Base-by-base conservation (phyloP, 2,888 invertebrate species). In the Ochropleura leucogaster region DNA sequence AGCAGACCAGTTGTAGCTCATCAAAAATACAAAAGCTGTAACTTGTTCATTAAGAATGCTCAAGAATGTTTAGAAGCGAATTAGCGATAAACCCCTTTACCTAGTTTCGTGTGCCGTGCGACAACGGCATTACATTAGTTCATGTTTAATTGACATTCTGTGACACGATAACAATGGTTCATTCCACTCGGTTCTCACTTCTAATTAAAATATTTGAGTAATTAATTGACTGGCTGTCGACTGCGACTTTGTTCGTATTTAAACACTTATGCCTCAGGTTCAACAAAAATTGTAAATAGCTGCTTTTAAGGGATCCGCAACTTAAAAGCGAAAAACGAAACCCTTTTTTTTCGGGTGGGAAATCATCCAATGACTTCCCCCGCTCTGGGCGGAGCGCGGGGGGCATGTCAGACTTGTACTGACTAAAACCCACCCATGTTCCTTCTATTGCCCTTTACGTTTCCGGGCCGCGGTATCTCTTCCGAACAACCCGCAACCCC, bases 81-180 rank as follows among this genome's bases (percentile, higher is more conserved):
- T n/a, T 72, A 18, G 66, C 42, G 70, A 70, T 72, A 69, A 80
- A 60, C 59, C 67, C 53, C 71, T 14, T 82, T 20, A 75, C 82
- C 73, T 68, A 64, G 60, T 75, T 82, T 60, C 63, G 42, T 30
- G 53, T 76, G 70, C 53, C 74, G 69, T 84, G 80, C 46, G 51
- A 68, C 49, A 68, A 20, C 62, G 57, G 62, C 66, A 64, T 73
- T 66, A 77, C 70, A 74, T 68, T 63, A 66, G 53, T 71, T 60
- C 47, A 71, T 75, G 64, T 75, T 75, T 79, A 75, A 76, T 76
- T 79, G 73, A 55, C 60, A 74, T 76, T 80, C 49, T 72, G 64
- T 70, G 69, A 63, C 80, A 76, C 65, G 81, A 83, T 82, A 85
- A 82, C 82, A 75, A 77, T 80, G 70, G 72, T 67, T 72, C 59